Evolutionary conservation across 2,888 invertebrate species (phyloP), one percentile per base, ranked within the genome.

Genomic region (Beris chalybata): DNA sequence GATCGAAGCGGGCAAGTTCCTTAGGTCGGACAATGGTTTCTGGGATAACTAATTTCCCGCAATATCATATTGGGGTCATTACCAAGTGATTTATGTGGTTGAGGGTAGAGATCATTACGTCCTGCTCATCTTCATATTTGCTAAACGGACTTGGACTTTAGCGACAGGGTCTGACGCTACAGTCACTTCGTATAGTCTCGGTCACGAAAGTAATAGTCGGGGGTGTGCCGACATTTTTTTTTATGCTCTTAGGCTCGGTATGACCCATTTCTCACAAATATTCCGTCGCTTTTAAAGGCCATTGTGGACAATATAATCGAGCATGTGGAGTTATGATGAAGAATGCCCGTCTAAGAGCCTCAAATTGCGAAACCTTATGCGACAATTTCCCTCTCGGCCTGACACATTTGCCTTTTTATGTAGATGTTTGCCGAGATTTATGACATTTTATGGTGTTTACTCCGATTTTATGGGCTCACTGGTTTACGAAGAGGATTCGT

Each of bases 31-130:
- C 32, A 32, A 50, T 48, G 13, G 15, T 48, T 44, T 67, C 57
- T 55, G 38, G 64, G 64, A 15, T 47, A 64, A 64, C 54, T 64
- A 67, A 67, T 67, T 67, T 38, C 67, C 64, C 67, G 64, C 64
- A 67, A 67, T 64, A 67, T 67, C 67, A 64, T 53, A 64, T 64
- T 38, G 58, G 57, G 58, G 64, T 67, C 67, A 64, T 67, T 67
- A 67, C 48, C 64, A 52, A 32, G 53, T 67, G 67, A 67, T 67
- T 67, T 64, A 67, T 67, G 67, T 57, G 64, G 32, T 47, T 32
- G 15, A 31, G 59, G 59, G 59, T 47, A 59, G 22, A 56, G 22
- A 30, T 31, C 53, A 4, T 31, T 53, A n/a, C 59, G 13, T 22
- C 22, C n/a, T 59, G 47, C 29, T 48, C 32, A 31, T 48, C 47